A percentile compares a stretch with the other conserved stretches of the same genome.
Evolutionary conservation across 2,888 invertebrate genomes (phyloP).

Genomic region (Epinotia brunnichana): DNA sequence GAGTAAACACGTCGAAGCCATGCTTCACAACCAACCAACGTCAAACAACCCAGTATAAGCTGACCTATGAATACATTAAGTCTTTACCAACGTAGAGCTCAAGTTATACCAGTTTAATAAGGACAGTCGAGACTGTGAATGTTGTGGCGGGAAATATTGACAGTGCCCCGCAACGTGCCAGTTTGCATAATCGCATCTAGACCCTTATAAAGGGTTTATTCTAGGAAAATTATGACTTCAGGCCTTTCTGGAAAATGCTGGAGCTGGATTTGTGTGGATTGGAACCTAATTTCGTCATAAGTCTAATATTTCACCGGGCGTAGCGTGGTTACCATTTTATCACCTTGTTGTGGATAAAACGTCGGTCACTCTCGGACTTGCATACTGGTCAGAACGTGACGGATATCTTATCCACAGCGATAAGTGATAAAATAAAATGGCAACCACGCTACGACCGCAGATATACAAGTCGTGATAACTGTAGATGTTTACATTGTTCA

Average conservation of each 20-base stretch:
- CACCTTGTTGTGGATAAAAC: too few relatives aligned
- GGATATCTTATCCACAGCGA: too few relatives aligned
- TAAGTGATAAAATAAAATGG: too few relatives aligned
- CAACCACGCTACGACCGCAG: too few relatives aligned
- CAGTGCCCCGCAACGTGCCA: constrained; percentile 43
- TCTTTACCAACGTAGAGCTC: background rate
- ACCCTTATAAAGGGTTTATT: background rate
- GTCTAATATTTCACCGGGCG: too few relatives aligned
- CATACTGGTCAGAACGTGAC: too few relatives aligned
- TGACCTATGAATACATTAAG: background rate
- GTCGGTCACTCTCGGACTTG: too few relatives aligned
- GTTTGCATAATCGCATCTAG: constrained; percentile 38
- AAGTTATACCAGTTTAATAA: background rate
- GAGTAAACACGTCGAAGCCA: constrained; percentile 60
- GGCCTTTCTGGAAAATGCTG: background rate
- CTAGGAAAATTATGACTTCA: background rate
- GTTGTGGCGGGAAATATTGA: constrained; percentile 52
- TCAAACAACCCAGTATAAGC: background rate
- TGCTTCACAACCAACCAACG: constrained; percentile 21
- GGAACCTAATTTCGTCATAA: too few relatives aligned
- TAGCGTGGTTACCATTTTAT: too few relatives aligned
- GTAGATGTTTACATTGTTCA: too few relatives aligned
- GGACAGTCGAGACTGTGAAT: background rate
- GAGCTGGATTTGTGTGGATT: background rate
- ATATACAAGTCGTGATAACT: too few relatives aligned